phyloP scores from a whole-genome alignment of 2,888 invertebrate genomes.

The Acleris emargana region DNA sequence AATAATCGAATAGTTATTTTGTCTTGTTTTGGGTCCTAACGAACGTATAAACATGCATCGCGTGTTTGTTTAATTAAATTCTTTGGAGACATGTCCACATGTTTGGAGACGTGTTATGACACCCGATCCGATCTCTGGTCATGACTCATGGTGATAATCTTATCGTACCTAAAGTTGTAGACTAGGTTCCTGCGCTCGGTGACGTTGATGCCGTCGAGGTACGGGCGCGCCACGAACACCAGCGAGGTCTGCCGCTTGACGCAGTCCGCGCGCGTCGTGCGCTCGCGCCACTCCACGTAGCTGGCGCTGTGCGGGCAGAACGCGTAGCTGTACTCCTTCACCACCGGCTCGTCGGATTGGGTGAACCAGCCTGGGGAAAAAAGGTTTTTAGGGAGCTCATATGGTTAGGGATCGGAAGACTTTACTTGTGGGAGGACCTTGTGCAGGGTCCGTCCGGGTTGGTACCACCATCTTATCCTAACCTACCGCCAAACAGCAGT shows the following conservation, averaged over 20 bases:
- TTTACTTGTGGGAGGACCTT: no score
- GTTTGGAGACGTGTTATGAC: no score
- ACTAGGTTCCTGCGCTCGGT: constrained; percentile 95
- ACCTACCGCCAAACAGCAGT: no score
- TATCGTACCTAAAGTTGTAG: constrained; percentile 87
- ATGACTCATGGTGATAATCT: neutral
- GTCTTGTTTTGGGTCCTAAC: no score
- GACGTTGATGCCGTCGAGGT: constrained; percentile 92
- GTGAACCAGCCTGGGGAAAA: constrained; percentile 89
- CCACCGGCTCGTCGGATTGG: constrained; percentile 90
- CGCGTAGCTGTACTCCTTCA: constrained; percentile 93
- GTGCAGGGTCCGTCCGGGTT: no score
- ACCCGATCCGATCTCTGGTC: no score
- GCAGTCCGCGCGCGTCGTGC: constrained; percentile 85
- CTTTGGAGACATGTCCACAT: no score
- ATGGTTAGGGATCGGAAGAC: no score
- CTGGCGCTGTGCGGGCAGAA: constrained; percentile 86
- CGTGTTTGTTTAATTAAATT: no score
- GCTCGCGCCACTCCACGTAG: constrained; percentile 94
- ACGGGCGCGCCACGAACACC: constrained; percentile 90
- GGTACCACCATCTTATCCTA: no score
- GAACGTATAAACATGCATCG: no score
- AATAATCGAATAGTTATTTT: no score
- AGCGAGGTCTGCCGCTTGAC: constrained; percentile 87
- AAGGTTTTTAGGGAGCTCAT: neutral